A percentile compares a stretch with the other conserved stretches of the same genome.
Conservation (phyloP, 2,797 vertebrate genomes). For the Malacoraja senta region DNA sequence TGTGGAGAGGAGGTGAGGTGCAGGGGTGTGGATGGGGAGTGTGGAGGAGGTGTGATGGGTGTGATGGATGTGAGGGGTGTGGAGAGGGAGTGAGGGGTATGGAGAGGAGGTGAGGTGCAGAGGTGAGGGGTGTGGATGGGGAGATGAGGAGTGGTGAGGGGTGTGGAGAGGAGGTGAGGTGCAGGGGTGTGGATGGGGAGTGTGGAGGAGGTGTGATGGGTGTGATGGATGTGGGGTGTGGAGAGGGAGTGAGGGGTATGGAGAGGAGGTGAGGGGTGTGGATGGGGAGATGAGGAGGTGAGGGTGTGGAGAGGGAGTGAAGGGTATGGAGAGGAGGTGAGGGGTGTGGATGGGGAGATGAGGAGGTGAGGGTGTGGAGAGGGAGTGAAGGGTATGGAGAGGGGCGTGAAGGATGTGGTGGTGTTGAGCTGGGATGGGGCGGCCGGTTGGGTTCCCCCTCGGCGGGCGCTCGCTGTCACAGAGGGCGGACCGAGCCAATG, state of each 20-base stretch:
- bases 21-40: not conserved
- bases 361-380: not conserved
- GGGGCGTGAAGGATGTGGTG: not conserved
- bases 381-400: not conserved
- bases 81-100: not conserved
- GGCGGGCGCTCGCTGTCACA: not conserved
- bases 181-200: not conserved
- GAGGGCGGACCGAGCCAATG: not conserved
- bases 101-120: not conserved
- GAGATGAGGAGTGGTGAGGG: slow-evolving; percentile 37
- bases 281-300: no score
- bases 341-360: not conserved
- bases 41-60: no score
- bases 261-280: no score
- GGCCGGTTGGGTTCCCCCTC: not conserved
- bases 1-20: not conserved
- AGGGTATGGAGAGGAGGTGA: not conserved
- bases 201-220: not conserved
- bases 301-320: not conserved
- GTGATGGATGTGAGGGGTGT: not conserved
- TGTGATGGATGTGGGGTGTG: slow-evolving; percentile 26
- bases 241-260: not conserved
- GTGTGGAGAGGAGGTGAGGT: not conserved
- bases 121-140: no score
- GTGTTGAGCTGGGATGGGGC: not conserved